These are phyloP conservation scores for Morinoia aosen DNA, from an alignment of 2,888 invertebrate genomes.

Conservation along the genomic window DNA sequence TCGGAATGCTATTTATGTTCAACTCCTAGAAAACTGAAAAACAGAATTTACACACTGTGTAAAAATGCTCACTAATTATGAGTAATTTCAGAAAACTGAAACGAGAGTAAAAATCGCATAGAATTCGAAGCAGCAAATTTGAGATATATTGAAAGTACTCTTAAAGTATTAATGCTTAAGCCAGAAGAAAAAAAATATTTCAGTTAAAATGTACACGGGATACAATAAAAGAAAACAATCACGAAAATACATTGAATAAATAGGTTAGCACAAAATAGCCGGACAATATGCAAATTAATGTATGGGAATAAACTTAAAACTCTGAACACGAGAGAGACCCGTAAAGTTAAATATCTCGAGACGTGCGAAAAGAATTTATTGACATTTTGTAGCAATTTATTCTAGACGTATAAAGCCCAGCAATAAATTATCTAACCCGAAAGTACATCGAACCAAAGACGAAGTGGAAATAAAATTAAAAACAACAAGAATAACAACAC, in stretches of 20 bases:
- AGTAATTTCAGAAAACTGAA: too few relatives aligned
- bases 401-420: neutral
- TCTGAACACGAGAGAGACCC: neutral
- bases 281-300: neutral
- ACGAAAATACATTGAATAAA: neutral
- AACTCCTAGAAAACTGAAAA: too few relatives aligned
- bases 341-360: neutral
- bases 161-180: too few relatives aligned
- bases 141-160: too few relatives aligned
- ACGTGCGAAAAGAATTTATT: neutral
- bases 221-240: neutral
- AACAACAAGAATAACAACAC: neutral
- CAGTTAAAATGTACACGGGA: too few relatives aligned
- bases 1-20: too few relatives aligned
- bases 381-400: neutral
- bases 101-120: too few relatives aligned
- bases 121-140: too few relatives aligned
- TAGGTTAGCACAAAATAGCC: neutral
- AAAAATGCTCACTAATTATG: too few relatives aligned
- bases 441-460: neutral
- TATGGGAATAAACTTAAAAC: neutral
- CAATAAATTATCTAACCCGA: neutral
- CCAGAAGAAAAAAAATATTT: too few relatives aligned
- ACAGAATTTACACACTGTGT: too few relatives aligned
- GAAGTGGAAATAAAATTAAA: neutral